Evolutionary conservation across 2,888 invertebrate genomes (phyloP), one percentile per base, ranked within the genome.

Genomic region (Chrysolina haemoptera): DNA sequence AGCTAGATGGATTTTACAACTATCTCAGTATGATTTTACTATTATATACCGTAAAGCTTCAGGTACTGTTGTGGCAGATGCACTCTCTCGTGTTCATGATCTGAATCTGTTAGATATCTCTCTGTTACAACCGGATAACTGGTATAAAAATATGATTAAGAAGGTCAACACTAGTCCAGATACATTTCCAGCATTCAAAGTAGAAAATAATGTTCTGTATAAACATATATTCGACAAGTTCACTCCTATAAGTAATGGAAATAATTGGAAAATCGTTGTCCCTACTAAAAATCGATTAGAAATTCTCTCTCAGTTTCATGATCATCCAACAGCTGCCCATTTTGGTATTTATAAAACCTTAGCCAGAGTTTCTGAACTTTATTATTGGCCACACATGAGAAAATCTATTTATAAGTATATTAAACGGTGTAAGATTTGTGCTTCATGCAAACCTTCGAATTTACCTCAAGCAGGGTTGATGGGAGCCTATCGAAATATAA

Each of bases 201-300:
- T 76, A 11, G 71, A 78, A 53, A 74, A 74, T 68, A 71, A 70
- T 65, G 46, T 77, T 11, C 62, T 76, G 16, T 71, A 73, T 62
- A 78, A 75, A 53, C 76, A 77, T 68, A 40, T 75, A 46, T 76
- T 79, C 43, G 43, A 46, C 11, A 22, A 62, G n/a, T 43, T 68
- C 68, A 46, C 18, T 48, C n/a, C 69, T 10, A 41, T 59, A 65
- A 53, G 71, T 18, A 77, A 75, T 46, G 12, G 70, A 9, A 59
- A 22, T 14, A 75, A 80, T 35, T 80, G 80, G 78, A 80, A 81
- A 73, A 74, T 80, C 68, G 77, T 80, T 1, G 75, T 81, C 10
- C 79, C 78, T 50, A 66, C 70, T 1, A 64, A 14, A 6, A 70
- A 79, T 69, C 63, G 75, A 43, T 4, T 8, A 12, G 68, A 76